Conservation (phyloP, 2,888 invertebrate species). For the Hesperia comma region DNA sequence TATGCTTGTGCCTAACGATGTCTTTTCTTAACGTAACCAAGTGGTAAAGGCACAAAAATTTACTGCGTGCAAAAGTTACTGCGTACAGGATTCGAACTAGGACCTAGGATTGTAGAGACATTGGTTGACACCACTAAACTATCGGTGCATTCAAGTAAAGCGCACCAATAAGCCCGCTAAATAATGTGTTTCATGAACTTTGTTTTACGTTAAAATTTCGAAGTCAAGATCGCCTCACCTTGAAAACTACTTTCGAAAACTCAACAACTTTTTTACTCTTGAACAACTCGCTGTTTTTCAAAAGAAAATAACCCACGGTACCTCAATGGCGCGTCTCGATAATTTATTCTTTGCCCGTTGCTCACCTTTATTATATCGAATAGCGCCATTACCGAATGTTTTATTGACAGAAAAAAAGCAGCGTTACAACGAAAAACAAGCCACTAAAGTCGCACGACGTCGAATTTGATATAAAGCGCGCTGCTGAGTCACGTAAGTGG, state of each 20-base stretch:
- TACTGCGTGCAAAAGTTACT: too few species aligned
- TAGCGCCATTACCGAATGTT: constrained; percentile 65
- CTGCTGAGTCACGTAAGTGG: constrained; percentile 77
- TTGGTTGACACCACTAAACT: too few species aligned
- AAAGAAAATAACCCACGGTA: constrained; percentile 49
- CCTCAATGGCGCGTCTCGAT: constrained; percentile 36
- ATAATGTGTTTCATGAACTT: too few species aligned
- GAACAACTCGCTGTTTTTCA: constrained; percentile 53
- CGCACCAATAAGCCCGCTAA: too few species aligned
- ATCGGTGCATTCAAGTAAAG: too few species aligned
- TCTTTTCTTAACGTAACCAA: too few species aligned
- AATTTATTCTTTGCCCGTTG: constrained; percentile 45
- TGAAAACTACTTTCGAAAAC: constrained; percentile 18
- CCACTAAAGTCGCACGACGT: constrained; percentile 66
- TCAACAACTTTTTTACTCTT: constrained; percentile 39
- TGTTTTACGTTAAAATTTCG: constrained; percentile 38
- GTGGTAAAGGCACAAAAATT: too few species aligned
- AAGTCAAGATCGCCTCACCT: constrained; percentile 44
- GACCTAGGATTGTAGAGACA: too few species aligned
- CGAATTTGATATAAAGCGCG: constrained; percentile 76
- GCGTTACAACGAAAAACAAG: constrained; percentile 72
- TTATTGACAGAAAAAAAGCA: constrained; percentile 61
- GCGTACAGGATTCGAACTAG: too few species aligned
- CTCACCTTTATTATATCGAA: constrained; percentile 64
- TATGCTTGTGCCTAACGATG: too few species aligned